A percentile compares a stretch with the other conserved stretches of the same genome.
These are phyloP conservation scores for Drosophila tsacasi DNA, from an alignment of 1,140 invertebrate genomes.

Conservation along the genomic window DNA sequence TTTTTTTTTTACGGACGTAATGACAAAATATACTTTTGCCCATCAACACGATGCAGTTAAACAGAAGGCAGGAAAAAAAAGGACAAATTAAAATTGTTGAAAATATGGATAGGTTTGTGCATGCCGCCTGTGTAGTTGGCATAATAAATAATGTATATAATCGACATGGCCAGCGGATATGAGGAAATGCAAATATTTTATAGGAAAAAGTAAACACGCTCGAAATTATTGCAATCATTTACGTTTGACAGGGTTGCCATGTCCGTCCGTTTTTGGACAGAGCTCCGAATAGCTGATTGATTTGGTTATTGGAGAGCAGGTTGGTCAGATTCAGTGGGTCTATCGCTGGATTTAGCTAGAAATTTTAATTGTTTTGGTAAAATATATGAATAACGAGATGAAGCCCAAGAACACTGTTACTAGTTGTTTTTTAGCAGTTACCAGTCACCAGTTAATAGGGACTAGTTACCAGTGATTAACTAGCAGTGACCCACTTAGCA, in stretches of 20 bases:
- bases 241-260: slow-evolving; percentile 24
- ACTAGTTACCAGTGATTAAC: no score
- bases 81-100: slow-evolving; percentile 26
- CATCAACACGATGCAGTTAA: slow-evolving; percentile 67
- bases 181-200: slow-evolving; percentile 48
- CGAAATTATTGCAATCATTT: slow-evolving; percentile 53
- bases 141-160: slow-evolving; percentile 55
- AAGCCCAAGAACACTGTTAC: not conserved
- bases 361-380: not conserved
- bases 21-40: slow-evolving; percentile 77
- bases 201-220: slow-evolving; percentile 47
- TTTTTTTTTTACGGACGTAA: slow-evolving; percentile 61
- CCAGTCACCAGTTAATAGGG: not conserved
- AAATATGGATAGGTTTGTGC: slow-evolving; percentile 33
- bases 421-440: not conserved
- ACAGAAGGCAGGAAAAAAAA: slow-evolving; percentile 29
- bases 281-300: slow-evolving; percentile 24
- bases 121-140: slow-evolving; percentile 15
- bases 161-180: slow-evolving; percentile 41
- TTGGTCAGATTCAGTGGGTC: not conserved
- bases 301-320: slow-evolving; percentile 1
- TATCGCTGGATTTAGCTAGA: not conserved
- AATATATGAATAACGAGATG: not conserved
- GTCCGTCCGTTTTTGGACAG: not conserved
- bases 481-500: no score